Conservation (phyloP, 2,888 invertebrate genomes). For the Macrophya annulata region DNA sequence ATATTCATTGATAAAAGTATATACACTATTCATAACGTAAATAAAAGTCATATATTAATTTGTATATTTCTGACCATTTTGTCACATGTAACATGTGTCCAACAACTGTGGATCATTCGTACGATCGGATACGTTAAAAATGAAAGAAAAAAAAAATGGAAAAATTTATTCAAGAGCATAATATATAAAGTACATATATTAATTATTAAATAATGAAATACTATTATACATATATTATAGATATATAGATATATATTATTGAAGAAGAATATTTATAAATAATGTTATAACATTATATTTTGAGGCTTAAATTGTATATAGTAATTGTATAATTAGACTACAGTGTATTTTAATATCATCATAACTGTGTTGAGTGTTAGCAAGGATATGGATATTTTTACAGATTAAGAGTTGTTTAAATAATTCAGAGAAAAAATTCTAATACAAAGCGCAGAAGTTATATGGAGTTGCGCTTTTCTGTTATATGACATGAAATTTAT, state of each 20-base stretch:
- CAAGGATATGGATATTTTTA: constrained; percentile 8
- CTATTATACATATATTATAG: constrained; percentile 8
- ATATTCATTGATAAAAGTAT: constrained; percentile 41
- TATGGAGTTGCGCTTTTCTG: background rate
- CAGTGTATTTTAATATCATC: constrained; percentile 38
- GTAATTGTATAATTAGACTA: constrained; percentile 22
- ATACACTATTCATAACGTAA: constrained; percentile 20
- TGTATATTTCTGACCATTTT: constrained; percentile 46
- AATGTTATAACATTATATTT: constrained; percentile 35
- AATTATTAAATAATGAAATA: constrained; percentile 31
- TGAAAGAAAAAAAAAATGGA: background rate
- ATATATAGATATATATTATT: background rate
- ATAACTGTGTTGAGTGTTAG: constrained; percentile 26
- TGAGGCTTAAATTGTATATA: constrained; percentile 47
- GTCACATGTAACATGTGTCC: background rate
- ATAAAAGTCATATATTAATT: constrained; percentile 26
- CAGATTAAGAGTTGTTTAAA: constrained; percentile 9
- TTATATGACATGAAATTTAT: constrained; percentile 34
- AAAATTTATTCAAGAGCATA: constrained; percentile 43
- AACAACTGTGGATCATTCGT: constrained; percentile 25
- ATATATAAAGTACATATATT: constrained; percentile 20
- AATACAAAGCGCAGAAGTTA: background rate
- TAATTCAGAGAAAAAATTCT: constrained; percentile 19
- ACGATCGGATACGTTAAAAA: background rate
- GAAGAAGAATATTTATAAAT: constrained; percentile 42